Conservation (phyloP, 2,888 invertebrate species). For the Zygogramma bicolorata region DNA sequence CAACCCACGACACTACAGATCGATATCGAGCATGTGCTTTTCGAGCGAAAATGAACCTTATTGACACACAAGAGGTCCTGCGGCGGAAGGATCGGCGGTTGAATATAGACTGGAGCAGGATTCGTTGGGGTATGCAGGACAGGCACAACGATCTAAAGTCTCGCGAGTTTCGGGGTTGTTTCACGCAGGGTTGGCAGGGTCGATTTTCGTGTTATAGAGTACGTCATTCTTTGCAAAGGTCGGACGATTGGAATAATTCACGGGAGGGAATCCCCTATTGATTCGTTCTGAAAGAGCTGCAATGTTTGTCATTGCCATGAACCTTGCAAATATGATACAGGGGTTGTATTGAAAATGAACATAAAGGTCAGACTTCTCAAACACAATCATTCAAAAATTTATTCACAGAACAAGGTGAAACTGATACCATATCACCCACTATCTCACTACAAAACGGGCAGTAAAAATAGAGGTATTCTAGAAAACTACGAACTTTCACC, state of each 20-base stretch:
- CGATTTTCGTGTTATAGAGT: neutral
- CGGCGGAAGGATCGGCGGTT: constrained; percentile 37
- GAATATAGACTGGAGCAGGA: constrained; percentile 48
- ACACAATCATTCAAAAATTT: too few species aligned
- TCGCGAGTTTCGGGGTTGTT: constrained; percentile 8
- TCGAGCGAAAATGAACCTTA: constrained; percentile 37
- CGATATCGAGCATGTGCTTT: constrained; percentile 45
- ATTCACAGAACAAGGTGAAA: too few species aligned
- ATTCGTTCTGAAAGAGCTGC: too few species aligned
- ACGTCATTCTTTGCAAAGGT: neutral
- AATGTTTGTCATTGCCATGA: neutral
- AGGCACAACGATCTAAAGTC: constrained; percentile 1
- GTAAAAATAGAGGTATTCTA: too few species aligned
- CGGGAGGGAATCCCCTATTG: neutral
- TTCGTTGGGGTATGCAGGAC: constrained; percentile 44
- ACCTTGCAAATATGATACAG: too few species aligned
- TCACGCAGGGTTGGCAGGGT: neutral
- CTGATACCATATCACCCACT: too few species aligned
- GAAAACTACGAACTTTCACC: too few species aligned
- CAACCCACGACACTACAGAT: constrained; percentile 17
- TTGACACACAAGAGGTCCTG: constrained; percentile 19
- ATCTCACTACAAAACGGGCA: too few species aligned
- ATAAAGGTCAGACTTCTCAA: too few species aligned
- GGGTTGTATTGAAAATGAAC: too few species aligned
- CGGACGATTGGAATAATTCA: neutral